A percentile compares a stretch with the other conserved stretches of the same genome.
These are phyloP conservation scores for Oxyura jamaicensis DNA, from an alignment of 2,113 vertebrate species.

Conservation along the genomic window DNA sequence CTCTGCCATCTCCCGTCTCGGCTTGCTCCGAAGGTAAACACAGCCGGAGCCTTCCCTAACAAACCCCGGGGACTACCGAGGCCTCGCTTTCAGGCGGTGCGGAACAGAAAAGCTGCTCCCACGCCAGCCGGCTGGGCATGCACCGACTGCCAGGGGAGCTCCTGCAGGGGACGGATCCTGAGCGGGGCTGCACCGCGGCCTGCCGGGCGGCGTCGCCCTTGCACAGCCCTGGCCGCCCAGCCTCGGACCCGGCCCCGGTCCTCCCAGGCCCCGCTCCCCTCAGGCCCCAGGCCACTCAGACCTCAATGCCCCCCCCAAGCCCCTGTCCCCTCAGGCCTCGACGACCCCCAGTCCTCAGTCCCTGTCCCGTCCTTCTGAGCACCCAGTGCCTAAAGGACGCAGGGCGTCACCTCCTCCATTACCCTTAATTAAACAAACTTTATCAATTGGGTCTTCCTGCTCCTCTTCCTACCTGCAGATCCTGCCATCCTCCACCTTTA, in stretches of 20 bases:
- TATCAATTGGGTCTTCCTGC: no score
- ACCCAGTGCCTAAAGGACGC: no score
- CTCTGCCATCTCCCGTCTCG: rapidly evolving
- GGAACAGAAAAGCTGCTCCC: rapidly evolving
- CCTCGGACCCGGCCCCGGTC: no score
- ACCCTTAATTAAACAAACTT: neutral
- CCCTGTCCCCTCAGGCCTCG: neutral
- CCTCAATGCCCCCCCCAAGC: neutral
- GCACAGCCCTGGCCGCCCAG: neutral
- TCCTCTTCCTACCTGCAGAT: neutral
- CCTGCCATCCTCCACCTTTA: no score
- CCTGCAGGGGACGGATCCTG: neutral
- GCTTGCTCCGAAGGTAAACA: neutral
- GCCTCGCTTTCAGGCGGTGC: no score
- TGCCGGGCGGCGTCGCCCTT: neutral
- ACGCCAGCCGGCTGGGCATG: rapidly evolving
- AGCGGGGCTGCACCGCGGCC: neutral
- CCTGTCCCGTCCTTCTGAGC: neutral
- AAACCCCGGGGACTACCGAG: rapidly evolving
- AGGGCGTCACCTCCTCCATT: rapidly evolving
- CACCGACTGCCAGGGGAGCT: rapidly evolving
- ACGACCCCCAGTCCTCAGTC: neutral
- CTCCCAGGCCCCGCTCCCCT: no score
- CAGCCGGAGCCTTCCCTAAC: rapidly evolving
- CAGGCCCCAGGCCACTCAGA: neutral